These are phyloP conservation scores for Nylanderia fulva DNA, from an alignment of 1,140 invertebrate species.

Conservation along the genomic window DNA sequence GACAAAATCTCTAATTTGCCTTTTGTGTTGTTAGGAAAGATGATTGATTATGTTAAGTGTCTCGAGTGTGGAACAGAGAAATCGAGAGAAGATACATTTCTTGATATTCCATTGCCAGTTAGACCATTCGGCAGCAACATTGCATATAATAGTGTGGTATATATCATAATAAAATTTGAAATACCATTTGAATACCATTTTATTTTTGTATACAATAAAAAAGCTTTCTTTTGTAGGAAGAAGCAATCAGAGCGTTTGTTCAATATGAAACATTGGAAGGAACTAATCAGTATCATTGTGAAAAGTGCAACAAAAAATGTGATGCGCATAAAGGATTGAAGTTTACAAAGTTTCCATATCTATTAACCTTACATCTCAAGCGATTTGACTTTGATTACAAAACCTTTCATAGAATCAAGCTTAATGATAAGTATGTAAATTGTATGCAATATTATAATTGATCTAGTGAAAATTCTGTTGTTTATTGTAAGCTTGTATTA, in stretches of 20 bases:
- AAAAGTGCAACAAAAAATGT: conserved; percentile 95
- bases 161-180: conserved; percentile 12
- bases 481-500: background rate
- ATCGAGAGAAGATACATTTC: conserved; percentile 93
- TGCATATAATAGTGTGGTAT: conserved; percentile 93
- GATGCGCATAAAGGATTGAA: conserved; percentile 97
- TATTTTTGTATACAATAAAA: background rate
- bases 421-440: conserved; percentile 93
- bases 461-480: background rate
- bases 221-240: conserved; percentile 87
- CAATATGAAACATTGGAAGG: conserved; percentile 94
- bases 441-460: background rate
- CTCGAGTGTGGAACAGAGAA: conserved; percentile 95
- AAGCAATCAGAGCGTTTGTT: conserved; percentile 94
- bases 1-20: conserved; percentile 38
- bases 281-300: conserved; percentile 96
- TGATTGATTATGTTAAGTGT: conserved; percentile 97
- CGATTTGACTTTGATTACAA: conserved; percentile 97
- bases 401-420: conserved; percentile 94
- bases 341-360: conserved; percentile 95
- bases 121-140: conserved; percentile 93
- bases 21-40: conserved; percentile 89
- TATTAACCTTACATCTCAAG: conserved; percentile 95
- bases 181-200: conserved; percentile 29
- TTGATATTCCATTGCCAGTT: conserved; percentile 96